Base-by-base conservation (phyloP, 2,113 vertebrate species). In the Emydura subglobosa region DNA sequence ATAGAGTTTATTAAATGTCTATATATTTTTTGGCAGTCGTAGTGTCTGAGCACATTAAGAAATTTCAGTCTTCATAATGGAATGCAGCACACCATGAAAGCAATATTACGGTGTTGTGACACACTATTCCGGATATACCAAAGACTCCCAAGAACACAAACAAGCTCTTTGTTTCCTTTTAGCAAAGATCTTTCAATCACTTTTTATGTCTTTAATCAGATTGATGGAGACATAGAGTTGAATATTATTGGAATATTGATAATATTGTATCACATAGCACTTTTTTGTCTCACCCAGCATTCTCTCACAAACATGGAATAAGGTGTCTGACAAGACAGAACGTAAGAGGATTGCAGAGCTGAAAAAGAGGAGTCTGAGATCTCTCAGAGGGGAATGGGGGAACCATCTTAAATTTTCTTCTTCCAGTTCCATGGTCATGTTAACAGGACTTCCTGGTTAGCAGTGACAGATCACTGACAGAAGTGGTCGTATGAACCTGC, bases 241-340 rank as follows among this genome's bases (percentile, higher is more conserved):
- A 87, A 27, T 78, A 80, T 86, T 93, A 68, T 6, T 74, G 93
- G 90, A 78, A 87, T 50, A 61, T n/a, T 91, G 91, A 88, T 87
- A 93, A 68, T 13, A 83, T 51, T 89, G 72, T 53, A 50, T 94
- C 91, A 49, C 4, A 4, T 3, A 24, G 53, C 34, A 47, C 79
- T 54, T 74, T 5, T 24, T 72, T 85, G 89, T 91, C 79, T 97
- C 44, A 31, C 91, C 83, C 86, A 12, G 59, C 76, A 7, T 54
- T 13, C 21, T 44, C 22, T 2, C 79, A 81, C 88, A 86, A 76
- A 27, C 34, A n/a, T 47, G 54, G 53, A 83, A 82, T 68, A 88
- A 53, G 83, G 83, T 92, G 88, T 86, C 82, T 86, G 42, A 14
- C 25, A 44, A 76, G 74, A 27, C 22, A 25, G 42, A 47, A 7